Evolutionary conservation across 2,797 vertebrate species (phyloP), one percentile per base, ranked within the genome.

Genomic region (Chelon labrosus): DNA sequence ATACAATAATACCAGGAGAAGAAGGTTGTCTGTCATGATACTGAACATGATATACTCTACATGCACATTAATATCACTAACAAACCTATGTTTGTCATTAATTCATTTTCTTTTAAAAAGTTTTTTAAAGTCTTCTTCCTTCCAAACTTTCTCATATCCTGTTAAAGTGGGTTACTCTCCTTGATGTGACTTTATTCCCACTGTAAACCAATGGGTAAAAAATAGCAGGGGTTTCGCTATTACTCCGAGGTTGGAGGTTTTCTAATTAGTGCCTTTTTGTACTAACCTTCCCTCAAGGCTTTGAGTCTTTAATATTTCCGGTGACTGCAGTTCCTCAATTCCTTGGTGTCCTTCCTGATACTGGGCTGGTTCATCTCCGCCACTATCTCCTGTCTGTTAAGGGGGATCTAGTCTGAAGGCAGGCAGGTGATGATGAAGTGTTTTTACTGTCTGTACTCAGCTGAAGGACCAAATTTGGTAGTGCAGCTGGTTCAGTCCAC

Each of bases 391-490:
- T 60, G 60, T 73, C 59, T 77, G 60, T 70, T 47, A 53, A 59
- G 46, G 12, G 22, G 17, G 39, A 54, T 84, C 10, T 63, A 35
- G 39, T 78, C 63, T 80, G 58, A 52, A 88, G 55, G 69, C 65
- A 73, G 54, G 65, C 22, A 83, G 66, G 82, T 79, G 71, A 76
- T 41, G 41, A 68, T 73, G 57, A 83, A 64, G 57, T 68, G 37
- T 42, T 69, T 79, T 54, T 81, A 75, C 51, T 71, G 53, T 55
- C 41, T 67, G 49, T 38, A 22, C 73, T 80, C 55, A 80, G 69
- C 64, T 59, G 35, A 4, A 64, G 8, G 35, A 79, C 90, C 88
- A 89, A 83, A 88, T 87, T 89, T 87, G 84, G 85, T 82, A 60
- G 66, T 78, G 59, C 16, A 84, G 77, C 68, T 66, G 42, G 52